Evolutionary conservation across 2,797 vertebrate species (phyloP), one percentile per base, ranked within the genome.

Genomic region (Crocidura indochinensis): DNA sequence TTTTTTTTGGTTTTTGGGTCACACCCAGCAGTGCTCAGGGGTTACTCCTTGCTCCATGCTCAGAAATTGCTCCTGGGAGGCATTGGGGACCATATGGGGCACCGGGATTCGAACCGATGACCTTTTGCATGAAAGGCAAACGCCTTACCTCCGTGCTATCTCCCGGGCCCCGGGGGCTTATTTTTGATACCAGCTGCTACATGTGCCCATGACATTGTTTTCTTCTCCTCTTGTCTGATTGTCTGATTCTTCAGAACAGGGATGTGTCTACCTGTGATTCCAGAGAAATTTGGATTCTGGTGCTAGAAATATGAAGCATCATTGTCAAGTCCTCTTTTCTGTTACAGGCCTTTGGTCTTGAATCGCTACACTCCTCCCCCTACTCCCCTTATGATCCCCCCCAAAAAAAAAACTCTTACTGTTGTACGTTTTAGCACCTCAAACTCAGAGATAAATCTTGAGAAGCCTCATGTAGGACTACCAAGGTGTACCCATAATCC

Each of bases 121-220:
- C n/a, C n/a, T n/a, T n/a, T n/a, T n/a, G n/a, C n/a, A n/a, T n/a
- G n/a, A n/a, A n/a, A n/a, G n/a, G n/a, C n/a, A n/a, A n/a, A n/a
- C n/a, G n/a, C n/a, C n/a, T n/a, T n/a, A n/a, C n/a, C n/a, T n/a
- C n/a, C n/a, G n/a, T n/a, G n/a, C n/a, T n/a, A n/a, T n/a, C n/a
- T n/a, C n/a, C n/a, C n/a, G n/a, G n/a, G n/a, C n/a, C n/a, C n/a
- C n/a, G n/a, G 31, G 6, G 26, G 71, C 80, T 77, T 93, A 29
- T n/a, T 29, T 10, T 26, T 5, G 47, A 20, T 2, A 1, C 14
- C 73, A 76, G 10, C 6, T 64, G 80, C n/a, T 19, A 10, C 53
- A 1, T 64, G 71, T 73, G 10, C 8, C 67, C 15, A 0, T 2
- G n/a, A 65, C 8, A 9, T 53, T 46, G 1, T 0, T 7, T n/a